Evolutionary conservation across 2,113 vertebrate species (phyloP).

Genomic region (Struthio camelus): DNA sequence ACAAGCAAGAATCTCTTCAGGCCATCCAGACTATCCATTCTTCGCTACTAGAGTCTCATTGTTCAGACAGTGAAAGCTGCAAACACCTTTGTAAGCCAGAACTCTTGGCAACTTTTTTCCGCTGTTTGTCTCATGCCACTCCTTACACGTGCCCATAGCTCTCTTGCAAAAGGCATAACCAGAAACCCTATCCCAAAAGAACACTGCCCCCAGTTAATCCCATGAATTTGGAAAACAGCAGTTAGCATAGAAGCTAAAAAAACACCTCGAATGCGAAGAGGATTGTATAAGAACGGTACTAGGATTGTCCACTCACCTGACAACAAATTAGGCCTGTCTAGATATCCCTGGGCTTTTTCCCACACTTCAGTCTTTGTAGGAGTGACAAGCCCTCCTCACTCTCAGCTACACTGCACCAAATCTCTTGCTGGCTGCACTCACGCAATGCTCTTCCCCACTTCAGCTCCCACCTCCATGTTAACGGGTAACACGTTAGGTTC

Average conservation of each 20-base stretch:
- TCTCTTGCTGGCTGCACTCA: neutral
- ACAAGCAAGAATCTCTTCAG: neutral
- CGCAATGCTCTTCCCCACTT: fast-evolving
- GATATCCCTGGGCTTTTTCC: neutral
- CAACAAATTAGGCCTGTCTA: neutral
- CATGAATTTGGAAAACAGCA: neutral
- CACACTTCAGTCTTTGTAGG: fast-evolving
- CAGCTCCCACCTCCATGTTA: fast-evolving
- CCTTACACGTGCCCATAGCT: neutral
- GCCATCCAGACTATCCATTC: neutral
- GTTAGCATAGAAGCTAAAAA: neutral
- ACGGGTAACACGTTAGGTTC: fast-evolving
- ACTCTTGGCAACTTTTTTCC: neutral
- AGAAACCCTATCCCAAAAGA: neutral
- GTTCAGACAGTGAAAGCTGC: neutral
- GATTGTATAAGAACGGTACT: fast-evolving
- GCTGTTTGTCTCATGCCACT: neutral
- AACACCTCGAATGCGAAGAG: neutral
- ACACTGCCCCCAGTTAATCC: neutral
- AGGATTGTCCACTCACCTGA: neutral
- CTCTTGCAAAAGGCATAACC: no score
- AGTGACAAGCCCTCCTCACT: neutral
- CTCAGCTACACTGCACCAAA: no score
- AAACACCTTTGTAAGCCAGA: neutral
- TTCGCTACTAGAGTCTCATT: neutral